phyloP scores from a whole-genome alignment of 2,888 invertebrate species.

The Pteria penguin region DNA sequence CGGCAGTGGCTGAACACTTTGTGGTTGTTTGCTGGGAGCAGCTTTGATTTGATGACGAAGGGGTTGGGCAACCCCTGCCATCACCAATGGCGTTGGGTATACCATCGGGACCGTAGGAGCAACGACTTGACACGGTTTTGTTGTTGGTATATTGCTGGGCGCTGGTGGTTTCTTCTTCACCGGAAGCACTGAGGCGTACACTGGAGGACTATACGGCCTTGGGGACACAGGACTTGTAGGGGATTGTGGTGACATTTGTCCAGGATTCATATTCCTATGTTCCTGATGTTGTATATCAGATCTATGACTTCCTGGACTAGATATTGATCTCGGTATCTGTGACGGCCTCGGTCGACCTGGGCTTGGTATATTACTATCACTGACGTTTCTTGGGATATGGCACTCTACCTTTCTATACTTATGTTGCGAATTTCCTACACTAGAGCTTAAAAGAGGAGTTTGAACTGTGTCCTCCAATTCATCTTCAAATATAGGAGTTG shows the following conservation, averaged over 20 bases:
- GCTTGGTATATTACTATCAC: slow-evolving; percentile 12
- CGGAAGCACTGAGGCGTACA: slow-evolving; percentile 44
- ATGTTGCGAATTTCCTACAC: neutral
- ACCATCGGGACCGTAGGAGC: slow-evolving; percentile 60
- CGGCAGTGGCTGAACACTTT: slow-evolving; percentile 2
- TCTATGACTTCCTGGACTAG: neutral
- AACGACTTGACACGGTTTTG: slow-evolving; percentile 54
- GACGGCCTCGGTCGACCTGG: neutral
- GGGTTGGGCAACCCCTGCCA: slow-evolving; percentile 57
- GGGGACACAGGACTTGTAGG: neutral
- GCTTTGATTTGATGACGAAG: slow-evolving; percentile 52
- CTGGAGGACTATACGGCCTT: slow-evolving; percentile 18
- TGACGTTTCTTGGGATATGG: slow-evolving; percentile 12
- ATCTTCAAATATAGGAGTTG: slow-evolving; percentile 21
- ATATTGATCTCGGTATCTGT: slow-evolving; percentile 11
- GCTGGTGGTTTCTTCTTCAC: slow-evolving; percentile 26
- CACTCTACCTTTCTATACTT: neutral
- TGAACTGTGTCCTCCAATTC: neutral
- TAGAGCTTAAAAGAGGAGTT: neutral
- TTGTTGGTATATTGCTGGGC: slow-evolving; percentile 1
- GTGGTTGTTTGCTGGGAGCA: slow-evolving; percentile 54
- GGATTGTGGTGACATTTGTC: neutral
- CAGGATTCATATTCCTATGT: neutral
- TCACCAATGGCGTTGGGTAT: slow-evolving; percentile 62
- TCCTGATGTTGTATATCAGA: neutral